Evolutionary conservation across 2,113 vertebrate genomes (phyloP), one percentile per base, ranked within the genome.

Genomic region (Sterna hirundo): DNA sequence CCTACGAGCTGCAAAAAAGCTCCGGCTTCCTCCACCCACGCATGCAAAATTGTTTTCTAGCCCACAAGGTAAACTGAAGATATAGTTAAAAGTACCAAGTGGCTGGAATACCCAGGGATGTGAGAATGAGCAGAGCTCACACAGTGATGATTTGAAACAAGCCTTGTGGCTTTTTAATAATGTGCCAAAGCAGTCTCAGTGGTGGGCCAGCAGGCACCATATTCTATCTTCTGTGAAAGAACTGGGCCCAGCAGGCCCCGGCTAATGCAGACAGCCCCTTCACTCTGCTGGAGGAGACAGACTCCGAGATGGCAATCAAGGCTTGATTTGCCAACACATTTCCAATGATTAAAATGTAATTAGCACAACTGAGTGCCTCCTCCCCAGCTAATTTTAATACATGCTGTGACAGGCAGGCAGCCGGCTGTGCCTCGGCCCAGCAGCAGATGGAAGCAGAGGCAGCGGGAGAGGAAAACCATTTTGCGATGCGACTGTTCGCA

Each of bases 321-420:
- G 98, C 99, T 99, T 99, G 99, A 99, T 99, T 99, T 99, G 99
- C 99, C 99, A 99, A 99, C 99, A 99, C 99, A 99, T 99, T 99
- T 99, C 99, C 99, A 99, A 99, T 99, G 99, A 99, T 99, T 99
- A 99, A 99, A 99, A 99, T 99, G 99, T 99, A 99, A 99, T 99
- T 99, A 99, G 99, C 99, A 99, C 99, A 99, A 99, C 99, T 99
- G 99, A 99, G 99, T 98, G 98, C 99, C 99, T 99, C 99, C 99
- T 99, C 99, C 99, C 99, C 98, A 99, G 99, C 99, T 99, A 99
- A 99, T 99, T 99, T 99, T 98, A 98, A 99, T 98, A 97, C 99
- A 99, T 98, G 99, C 99, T 99, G 99, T 99, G 99, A 99, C 99
- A 99, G 99, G 99, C 99, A 99, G 99, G 99, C 99, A 98, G 98